Base-by-base conservation (phyloP, 2,888 invertebrate genomes). In the Fissipunctia ypsillon region DNA sequence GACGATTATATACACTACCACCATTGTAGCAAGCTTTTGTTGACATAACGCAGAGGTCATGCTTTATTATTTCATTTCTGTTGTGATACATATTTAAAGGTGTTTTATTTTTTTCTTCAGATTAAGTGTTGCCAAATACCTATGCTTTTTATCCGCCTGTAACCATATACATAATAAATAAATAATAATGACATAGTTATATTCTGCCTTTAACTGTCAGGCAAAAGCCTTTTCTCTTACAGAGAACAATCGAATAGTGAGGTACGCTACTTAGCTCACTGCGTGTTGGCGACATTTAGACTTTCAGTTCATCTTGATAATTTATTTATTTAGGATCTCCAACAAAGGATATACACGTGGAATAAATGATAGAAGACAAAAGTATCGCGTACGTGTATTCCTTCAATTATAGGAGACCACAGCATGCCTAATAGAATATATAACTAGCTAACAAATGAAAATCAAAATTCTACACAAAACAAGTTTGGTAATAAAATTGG, bases 21-120 rank as follows among this genome's bases (percentile, higher is more conserved):
- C 65, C 28, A 64, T 74, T 77, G 69, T 76, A 71, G 68, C 31
- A 59, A 67, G 48, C 64, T 81, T 65, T 54, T 67, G 72, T 80
- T 75, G 38, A 64, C 59, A 48, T 28, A 16, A 19, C 48, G 5
- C 22, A 81, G 22, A 76, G 70, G 70, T 74, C 54, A 59, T 28
- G n/a, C n/a, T 65, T 25, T 67, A 60, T 65, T 57, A 60, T 65
- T 57, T 65, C 7, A 31, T 38, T 73, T 56, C 19, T 50, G 14
- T 56, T 10, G 1, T 10, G 14, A 45, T 28, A 22, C 6, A 41
- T 31, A n/a, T 38, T 28, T 16, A 6, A n/a, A 25, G 22, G 1
- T 12, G 19, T 41, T 61, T 43, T 14, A 6, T n/a, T 50, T 41
- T 19, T 50, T n/a, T n/a, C n/a, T 16, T 41, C 50, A 14, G 12